Evolutionary conservation across 2,113 vertebrate genomes (phyloP), one percentile per base, ranked within the genome.

Genomic region (Bagarius yarrelli): DNA sequence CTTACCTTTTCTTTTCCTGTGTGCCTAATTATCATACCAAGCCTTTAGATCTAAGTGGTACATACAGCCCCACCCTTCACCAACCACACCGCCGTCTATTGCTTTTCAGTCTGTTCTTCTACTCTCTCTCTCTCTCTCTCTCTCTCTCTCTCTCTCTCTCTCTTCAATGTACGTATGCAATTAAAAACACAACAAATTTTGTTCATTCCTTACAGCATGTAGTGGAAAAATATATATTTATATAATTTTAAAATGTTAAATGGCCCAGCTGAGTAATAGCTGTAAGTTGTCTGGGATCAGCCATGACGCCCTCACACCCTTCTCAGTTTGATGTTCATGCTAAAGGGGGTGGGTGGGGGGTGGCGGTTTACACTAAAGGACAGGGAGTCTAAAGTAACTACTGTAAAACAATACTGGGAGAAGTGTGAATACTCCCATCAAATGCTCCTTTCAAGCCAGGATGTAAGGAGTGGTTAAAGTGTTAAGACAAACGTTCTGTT

Each of bases 371-470:
- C 5, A 8, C 36, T 40, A 8, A 40, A 40, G 8, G 70, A n/a
- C 36, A 69, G 32, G 53, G 73, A 50, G 40, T 50, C 80, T 87
- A 83, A 89, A 89, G 87, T 81, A 52, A 80, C 79, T 81, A 78
- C 73, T 82, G 57, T 86, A 85, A 89, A 85, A 60, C 60, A 55
- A 75, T 81, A 85, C 86, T 84, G 82, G 83, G 30, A 81, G 80
- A 85, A 23, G 85, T 89, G 87, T 89, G 81, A 86, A 85, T 69
- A 86, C 86, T 83, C 81, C 76, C 87, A 87, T 83, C 74, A 59
- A 3, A 66, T 21, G 5, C 64, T 23, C 81, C 76, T 72, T 40
- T 87, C 5, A 77, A 83, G 78, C 32, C 66, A 19, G 40, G 57
- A 52, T 75, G 70, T 27, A 32, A 84, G 64, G 70, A 78, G 52